These are phyloP conservation scores for Psilopogon haemacephalus DNA, from an alignment of 2,113 vertebrate species.

Conservation along the genomic window DNA sequence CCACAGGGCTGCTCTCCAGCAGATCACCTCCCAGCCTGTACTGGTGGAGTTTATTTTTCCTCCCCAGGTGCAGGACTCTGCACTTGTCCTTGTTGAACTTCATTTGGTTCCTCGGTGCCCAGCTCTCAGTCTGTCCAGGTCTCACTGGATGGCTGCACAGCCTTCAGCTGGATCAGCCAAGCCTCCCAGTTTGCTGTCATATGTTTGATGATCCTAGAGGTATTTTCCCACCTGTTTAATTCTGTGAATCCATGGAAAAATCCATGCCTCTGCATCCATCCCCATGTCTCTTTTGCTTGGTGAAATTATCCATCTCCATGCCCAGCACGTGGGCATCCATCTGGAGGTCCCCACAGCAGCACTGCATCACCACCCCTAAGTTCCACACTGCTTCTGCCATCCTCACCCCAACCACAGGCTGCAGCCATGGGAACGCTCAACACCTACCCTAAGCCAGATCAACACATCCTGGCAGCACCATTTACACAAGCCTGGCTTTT, in stretches of 20 bases:
- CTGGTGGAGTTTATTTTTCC: too few species aligned
- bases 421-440: fast-evolving
- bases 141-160: too few species aligned
- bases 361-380: fast-evolving
- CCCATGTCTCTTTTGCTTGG: fast-evolving
- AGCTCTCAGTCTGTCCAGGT: too few species aligned
- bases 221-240: too few species aligned
- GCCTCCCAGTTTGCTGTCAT: too few species aligned
- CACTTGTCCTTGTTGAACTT: too few species aligned
- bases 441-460: fast-evolving
- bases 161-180: too few species aligned
- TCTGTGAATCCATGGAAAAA: neutral
- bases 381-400: neutral
- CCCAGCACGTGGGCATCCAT: neutral
- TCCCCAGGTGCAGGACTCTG: too few species aligned
- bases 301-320: neutral
- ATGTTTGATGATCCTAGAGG: too few species aligned
- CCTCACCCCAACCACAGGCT: fast-evolving
- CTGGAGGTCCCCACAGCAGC: neutral
- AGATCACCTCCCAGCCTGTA: too few species aligned
- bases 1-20: too few species aligned
- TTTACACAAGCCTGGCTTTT: neutral
- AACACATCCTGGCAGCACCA: fast-evolving
- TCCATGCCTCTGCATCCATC: neutral
- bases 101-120: too few species aligned